Evolutionary conservation across 1,140 invertebrate genomes (phyloP), one percentile per base, ranked within the genome.

Genomic region (Lasioglossum baleicum): DNA sequence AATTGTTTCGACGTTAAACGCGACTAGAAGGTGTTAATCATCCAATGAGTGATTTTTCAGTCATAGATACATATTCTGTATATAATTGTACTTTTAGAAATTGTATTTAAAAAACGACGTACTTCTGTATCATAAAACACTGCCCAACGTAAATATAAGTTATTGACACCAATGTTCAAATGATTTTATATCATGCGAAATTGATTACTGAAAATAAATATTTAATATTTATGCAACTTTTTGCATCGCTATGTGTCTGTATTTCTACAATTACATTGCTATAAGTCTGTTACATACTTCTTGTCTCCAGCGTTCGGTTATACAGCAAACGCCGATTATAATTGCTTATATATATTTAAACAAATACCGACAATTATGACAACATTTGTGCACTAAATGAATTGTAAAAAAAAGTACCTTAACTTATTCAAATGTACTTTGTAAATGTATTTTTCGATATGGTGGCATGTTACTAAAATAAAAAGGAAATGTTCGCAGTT

Each of bases 261-360:
- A 7, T 44, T 48, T 48, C 63, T 51, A 26, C 22, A 83, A 66
- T n/a, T 68, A 26, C 61, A 31, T 26, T 31, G 63, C 3, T 80
- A 26, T 26, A 66, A 74, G 10, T 80, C 60, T 71, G 82, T 87
- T 90, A 87, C 87, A 51, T 88, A 88, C 85, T 90, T 90, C 88
- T 91, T 90, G 86, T 89, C 87, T 91, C 89, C 87, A 90, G 83
- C 82, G 84, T 83, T 66, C 82, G 60, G 51, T 74, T 73, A 58
- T 58, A 73, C 51, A 58, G 7, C 56, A 56, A 64, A 60, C 17
- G 66, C n/a, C 17, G 42, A 26, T 42, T 71, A 42, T 63, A 31
- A 51, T 65, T n/a, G 44, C 22, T 71, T 61, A 61, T n/a, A 71
- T 71, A 35, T 35, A 4, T 48, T 77, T 48, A 15, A 65, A 73